These are phyloP conservation scores for Falco peregrinus DNA, from an alignment of 2,797 vertebrate species.

Conservation along the genomic window DNA sequence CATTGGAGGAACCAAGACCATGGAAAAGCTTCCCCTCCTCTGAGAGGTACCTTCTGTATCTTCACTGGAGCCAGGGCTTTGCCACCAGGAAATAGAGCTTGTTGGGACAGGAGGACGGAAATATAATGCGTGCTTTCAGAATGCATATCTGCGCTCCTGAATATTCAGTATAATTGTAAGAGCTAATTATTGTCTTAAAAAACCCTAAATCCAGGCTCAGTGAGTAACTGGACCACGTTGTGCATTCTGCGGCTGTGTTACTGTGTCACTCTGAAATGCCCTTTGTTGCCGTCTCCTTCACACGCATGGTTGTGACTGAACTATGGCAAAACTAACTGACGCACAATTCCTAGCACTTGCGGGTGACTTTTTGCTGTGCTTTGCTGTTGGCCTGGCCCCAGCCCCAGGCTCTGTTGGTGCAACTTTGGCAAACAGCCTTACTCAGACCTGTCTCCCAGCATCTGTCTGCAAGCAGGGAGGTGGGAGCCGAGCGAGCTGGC, in stretches of 20 bases:
- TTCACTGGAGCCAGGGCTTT: neutral
- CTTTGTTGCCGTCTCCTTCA: neutral
- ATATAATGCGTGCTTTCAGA: neutral
- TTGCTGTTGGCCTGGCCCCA: neutral
- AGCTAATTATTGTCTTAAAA: neutral
- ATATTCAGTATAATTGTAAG: neutral
- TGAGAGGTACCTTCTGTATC: neutral
- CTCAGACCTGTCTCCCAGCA: neutral
- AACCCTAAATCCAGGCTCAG: neutral
- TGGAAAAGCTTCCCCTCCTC: neutral
- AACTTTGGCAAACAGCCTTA: neutral
- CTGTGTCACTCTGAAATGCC: neutral
- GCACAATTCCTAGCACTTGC: neutral
- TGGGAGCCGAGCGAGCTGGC: neutral
- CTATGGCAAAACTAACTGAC: neutral
- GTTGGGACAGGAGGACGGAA: neutral
- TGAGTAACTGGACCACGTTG: rapidly evolving
- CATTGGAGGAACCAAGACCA: neutral
- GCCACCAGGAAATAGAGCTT: neutral
- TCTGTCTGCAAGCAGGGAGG: neutral
- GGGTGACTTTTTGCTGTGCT: neutral
- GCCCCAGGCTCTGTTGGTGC: neutral
- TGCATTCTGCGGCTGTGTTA: rapidly evolving
- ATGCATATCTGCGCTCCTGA: neutral
- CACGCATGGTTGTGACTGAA: neutral